Base-by-base conservation (phyloP, 1,140 invertebrate genomes). In the Euura lappo region DNA sequence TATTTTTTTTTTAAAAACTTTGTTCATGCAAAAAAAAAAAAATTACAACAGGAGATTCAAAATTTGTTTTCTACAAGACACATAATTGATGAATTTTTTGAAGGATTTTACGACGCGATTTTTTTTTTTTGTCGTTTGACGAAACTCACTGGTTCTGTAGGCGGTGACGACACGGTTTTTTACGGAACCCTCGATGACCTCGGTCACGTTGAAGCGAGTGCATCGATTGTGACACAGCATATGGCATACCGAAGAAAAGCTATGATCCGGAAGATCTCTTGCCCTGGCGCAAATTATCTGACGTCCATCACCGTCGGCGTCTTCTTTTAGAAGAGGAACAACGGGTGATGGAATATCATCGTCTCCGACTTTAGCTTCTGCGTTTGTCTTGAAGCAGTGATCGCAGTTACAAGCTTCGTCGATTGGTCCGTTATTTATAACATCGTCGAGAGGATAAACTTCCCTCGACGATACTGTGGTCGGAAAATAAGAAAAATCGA, bases 181-280 rank as follows among this genome's bases (percentile, higher is more conserved):
- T 6, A 68, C 72, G 5, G 75, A 70, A n/a, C 80, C 76, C 5
- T 72, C 46, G 1, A 71, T 71, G 28, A 80, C 72, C 69, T 77
- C 76, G 45, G 70, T 73, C 44, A 76, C 8, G 8, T 78, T 78
- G 68, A 79, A 81, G 67, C 67, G 76, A 10, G 83, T 81, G 71
- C 85, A 86, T 13, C 75, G 71, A 75, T 87, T 86, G 72, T 80
- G 78, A 74, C 86, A 86, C 8, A 80, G 75, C 86, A 87, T 86
- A 68, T 86, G 84, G 77, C 86, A 87, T 44, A 85, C 71, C 69
- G 81, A 86, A 5, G 79, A 77, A 72, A 87, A 87, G 7, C 83
- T 82, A 72, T 79, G 79, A 79, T 87, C 80, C 64, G 79, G 74
- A 69, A 71, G 75, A 73, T 84, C 78, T 10, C 83, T 81, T 83